Evolutionary conservation across 2,797 vertebrate genomes (phyloP), one percentile per base, ranked within the genome.

Genomic region (Sandelia bainsii): DNA sequence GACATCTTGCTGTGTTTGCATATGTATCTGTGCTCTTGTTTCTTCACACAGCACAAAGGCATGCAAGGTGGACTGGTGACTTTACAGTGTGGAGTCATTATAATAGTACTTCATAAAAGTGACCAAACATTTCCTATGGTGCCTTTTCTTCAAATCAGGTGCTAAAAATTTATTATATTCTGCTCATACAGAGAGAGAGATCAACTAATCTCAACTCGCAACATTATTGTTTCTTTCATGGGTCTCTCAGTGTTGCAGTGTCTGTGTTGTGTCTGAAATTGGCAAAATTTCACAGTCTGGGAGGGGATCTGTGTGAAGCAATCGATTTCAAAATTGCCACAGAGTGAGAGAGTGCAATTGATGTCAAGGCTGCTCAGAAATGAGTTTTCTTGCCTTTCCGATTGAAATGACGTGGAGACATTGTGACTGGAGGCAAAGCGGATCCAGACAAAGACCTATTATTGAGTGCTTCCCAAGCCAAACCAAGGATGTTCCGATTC

Each of bases 331-430:
- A 87, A 90, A 90, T 90, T 82, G 87, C 88, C 74, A 81, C 78
- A 54, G 85, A 89, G 83, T 73, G 44, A 70, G 69, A 80, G 83
- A 85, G 84, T 80, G 84, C 91, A 90, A 91, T 87, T 91, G 90
- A 92, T 93, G 93, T 93, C 92, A 87, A 88, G 80, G 83, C 87
- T 78, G 81, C 81, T 91, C 88, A 89, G 87, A 92, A 92, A 94
- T 92, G 75, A 90, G 86, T 89, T 92, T 92, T 89, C 86, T 89
- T 82, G 79, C 84, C 8, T 77, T 87, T 88, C 83, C 56, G 78
- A 86, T 87, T 83, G 89, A 90, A 89, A 88, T 88, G 87, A 91
- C 78, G 69, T 48, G 54, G 69, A 69, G 67, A 81, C 86, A 81
- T 89, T 92, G 87, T 91, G 87, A 89, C 82, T 71, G 69, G 81